These are phyloP conservation scores for Cephus runcator DNA, from an alignment of 2,888 invertebrate species.

Conservation along the genomic window DNA sequence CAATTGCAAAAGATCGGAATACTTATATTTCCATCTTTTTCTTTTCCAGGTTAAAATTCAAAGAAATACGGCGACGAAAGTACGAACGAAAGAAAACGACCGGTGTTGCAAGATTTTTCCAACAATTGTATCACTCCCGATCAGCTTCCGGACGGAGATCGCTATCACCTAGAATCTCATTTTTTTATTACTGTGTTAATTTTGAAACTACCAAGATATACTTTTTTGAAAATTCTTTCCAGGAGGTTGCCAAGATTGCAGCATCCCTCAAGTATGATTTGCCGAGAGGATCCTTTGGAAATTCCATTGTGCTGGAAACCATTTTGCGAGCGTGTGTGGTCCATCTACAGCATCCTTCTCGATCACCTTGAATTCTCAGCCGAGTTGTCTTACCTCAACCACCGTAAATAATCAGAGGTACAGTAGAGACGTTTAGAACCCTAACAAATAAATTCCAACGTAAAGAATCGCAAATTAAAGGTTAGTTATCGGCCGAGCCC, in stretches of 20 bases:
- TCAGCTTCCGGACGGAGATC: background rate
- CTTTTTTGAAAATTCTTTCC: background rate
- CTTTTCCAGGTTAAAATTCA: background rate
- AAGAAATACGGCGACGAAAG: constrained; percentile 10
- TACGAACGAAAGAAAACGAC: constrained; percentile 9
- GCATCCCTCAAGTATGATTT: background rate
- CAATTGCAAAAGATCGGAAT: constrained; percentile 10
- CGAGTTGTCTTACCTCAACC: constrained; percentile 11
- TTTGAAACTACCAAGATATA: background rate
- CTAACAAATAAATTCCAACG: background rate
- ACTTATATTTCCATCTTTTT: background rate
- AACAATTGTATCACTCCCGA: constrained; percentile 23
- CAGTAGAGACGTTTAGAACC: background rate
- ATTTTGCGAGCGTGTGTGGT: constrained; percentile 34
- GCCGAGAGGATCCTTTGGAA: constrained; percentile 15
- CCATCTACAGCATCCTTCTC: constrained; percentile 10
- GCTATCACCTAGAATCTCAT: background rate
- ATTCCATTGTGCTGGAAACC: constrained; percentile 31
- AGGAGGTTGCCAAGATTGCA: background rate
- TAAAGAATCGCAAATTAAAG: background rate
- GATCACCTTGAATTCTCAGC: background rate
- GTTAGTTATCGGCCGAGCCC: background rate
- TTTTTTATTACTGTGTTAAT: constrained; percentile 15
- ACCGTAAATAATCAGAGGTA: constrained; percentile 7
- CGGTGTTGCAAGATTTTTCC: constrained; percentile 27